Conservation (phyloP, 2,113 vertebrate genomes). For the Hypocryptadius cinnamomeus region DNA sequence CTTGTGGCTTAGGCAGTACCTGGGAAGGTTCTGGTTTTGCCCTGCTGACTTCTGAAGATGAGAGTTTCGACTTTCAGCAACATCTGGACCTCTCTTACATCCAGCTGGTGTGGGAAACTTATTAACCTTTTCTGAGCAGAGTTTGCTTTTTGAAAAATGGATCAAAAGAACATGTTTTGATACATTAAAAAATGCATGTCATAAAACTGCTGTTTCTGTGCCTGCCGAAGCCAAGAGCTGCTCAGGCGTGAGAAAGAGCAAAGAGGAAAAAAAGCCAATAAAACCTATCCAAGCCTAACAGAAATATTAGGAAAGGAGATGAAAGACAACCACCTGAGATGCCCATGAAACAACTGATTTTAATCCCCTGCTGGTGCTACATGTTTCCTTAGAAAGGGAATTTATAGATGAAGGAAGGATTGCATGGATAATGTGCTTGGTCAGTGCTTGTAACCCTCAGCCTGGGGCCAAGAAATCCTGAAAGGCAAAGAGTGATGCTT, state of each 20-base stretch:
- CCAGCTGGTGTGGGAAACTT: not conserved
- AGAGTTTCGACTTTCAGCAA: not conserved
- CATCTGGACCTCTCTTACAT: not conserved
- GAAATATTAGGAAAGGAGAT: not conserved
- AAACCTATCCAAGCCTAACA: constrained; percentile 4
- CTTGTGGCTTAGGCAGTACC: not conserved
- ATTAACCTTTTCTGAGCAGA: not conserved
- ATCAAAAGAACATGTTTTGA: constrained; percentile 1
- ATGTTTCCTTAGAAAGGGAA: not conserved
- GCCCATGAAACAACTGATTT: not conserved
- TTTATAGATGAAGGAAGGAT: not conserved
- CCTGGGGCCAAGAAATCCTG: not conserved
- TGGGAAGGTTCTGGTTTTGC: not conserved
- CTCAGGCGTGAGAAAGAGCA: not conserved
- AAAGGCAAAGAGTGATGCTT: not conserved
- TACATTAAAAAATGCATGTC: constrained; percentile 22
- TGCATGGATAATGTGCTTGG: not conserved
- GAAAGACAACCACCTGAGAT: not conserved
- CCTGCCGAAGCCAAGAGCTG: not conserved
- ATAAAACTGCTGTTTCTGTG: not conserved
- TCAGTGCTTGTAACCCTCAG: not conserved
- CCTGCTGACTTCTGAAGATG: not conserved
- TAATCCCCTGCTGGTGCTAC: not conserved
- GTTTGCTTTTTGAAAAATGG: not conserved
- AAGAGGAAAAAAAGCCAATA: not conserved